phyloP scores from a whole-genome alignment of 2,888 invertebrate genomes.

The Drosophila neotestacea region DNA sequence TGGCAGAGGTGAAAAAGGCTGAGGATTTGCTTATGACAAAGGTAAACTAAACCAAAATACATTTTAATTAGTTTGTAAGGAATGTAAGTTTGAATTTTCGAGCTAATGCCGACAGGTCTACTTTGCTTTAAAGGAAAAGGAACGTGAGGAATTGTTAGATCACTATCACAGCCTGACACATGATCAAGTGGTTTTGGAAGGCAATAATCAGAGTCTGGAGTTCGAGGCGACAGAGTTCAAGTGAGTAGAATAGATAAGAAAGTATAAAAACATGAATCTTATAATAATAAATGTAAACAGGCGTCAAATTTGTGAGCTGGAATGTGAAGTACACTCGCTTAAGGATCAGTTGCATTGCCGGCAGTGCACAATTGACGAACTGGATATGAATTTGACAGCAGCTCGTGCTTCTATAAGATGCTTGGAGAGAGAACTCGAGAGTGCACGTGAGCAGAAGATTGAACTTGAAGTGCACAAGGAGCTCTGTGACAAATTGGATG shows the following conservation, averaged over 20 bases:
- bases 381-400: constrained; percentile 86
- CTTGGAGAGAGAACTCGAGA: constrained; percentile 89
- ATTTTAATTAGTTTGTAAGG: constrained; percentile 32
- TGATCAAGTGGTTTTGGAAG: constrained; percentile 91
- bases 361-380: constrained; percentile 86
- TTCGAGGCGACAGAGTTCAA: constrained; percentile 91
- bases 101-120: constrained; percentile 50
- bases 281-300: constrained; percentile 49
- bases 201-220: constrained; percentile 92
- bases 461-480: constrained; percentile 88
- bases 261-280: not conserved
- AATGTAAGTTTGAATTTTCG: constrained; percentile 11
- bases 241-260: constrained; percentile 58
- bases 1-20: constrained; percentile 91
- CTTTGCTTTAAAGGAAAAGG: constrained; percentile 88
- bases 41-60: constrained; percentile 80
- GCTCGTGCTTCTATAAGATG: constrained; percentile 86
- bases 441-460: constrained; percentile 87
- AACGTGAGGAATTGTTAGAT: constrained; percentile 92
- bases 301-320: constrained; percentile 86
- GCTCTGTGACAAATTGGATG: constrained; percentile 88
- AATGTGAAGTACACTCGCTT: constrained; percentile 88
- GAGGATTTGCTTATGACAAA: constrained; percentile 91
- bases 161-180: constrained; percentile 91
- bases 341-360: constrained; percentile 88